Conservation (phyloP, 1,140 invertebrate species). For the Anthonomus grandis region DNA sequence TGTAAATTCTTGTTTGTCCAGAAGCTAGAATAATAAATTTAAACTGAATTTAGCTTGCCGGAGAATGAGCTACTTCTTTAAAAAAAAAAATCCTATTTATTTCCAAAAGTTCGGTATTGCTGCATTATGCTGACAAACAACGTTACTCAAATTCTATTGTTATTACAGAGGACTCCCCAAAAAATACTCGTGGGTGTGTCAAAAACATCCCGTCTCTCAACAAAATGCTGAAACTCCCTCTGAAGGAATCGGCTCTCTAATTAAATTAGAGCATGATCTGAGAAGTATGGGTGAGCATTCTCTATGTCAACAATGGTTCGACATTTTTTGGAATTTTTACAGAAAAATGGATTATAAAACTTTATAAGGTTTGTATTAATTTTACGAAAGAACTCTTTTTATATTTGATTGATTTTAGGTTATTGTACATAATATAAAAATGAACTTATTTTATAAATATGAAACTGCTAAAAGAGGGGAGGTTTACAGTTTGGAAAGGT, state of each 20-base stretch:
- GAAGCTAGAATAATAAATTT: too few relatives aligned
- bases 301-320: not conserved
- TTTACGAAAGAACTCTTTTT: not conserved
- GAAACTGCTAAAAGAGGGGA: not conserved
- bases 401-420: not conserved
- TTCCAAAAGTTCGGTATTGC: too few relatives aligned
- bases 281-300: slow-evolving; percentile 26
- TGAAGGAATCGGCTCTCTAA: slow-evolving; percentile 14
- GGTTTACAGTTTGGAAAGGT: slow-evolving; percentile 20
- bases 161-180: slow-evolving; percentile 48
- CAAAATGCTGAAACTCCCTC: slow-evolving; percentile 11
- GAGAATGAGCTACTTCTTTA: too few relatives aligned
- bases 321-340: slow-evolving; percentile 9
- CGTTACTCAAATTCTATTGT: slow-evolving; percentile 40
- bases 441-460: slow-evolving; percentile 11
- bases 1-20: too few relatives aligned
- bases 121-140: too few relatives aligned
- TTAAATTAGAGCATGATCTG: slow-evolving; percentile 11
- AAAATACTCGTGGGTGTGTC: slow-evolving; percentile 32
- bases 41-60: too few relatives aligned
- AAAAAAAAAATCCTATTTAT: too few relatives aligned
- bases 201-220: slow-evolving; percentile 23
- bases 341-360: not conserved
- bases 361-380: not conserved
- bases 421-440: not conserved